A percentile compares a stretch with the other conserved stretches of the same genome.
Evolutionary conservation across 2,797 vertebrate genomes (phyloP).

Genomic region (Natrix natrix): DNA sequence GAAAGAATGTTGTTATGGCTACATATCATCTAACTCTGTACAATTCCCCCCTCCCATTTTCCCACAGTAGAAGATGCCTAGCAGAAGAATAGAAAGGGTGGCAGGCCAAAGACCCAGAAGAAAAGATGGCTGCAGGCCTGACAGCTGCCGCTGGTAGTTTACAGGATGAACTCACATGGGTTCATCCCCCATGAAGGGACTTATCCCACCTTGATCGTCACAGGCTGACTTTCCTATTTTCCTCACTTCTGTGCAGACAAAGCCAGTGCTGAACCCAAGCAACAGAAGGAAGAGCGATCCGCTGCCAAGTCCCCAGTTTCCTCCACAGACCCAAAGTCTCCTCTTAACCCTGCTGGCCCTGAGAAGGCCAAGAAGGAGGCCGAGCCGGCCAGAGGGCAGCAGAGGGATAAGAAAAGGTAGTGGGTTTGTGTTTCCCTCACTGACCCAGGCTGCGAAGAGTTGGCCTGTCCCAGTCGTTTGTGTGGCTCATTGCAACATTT

Average conservation of each 20-base stretch:
- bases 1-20: too few relatives aligned
- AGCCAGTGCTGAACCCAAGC: slow-evolving; percentile 70
- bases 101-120: too few relatives aligned
- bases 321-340: slow-evolving; percentile 56
- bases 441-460: not conserved
- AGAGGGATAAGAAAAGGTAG: slow-evolving; percentile 73
- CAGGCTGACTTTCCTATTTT: slow-evolving; percentile 11
- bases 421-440: not conserved
- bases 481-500: not conserved
- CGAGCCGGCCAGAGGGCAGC: slow-evolving; percentile 62
- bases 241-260: slow-evolving; percentile 38
- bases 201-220: rapidly evolving
- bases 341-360: slow-evolving; percentile 22
- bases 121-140: too few relatives aligned
- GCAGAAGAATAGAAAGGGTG: too few relatives aligned
- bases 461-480: not conserved
- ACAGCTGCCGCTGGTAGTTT: too few relatives aligned
- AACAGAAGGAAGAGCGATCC: slow-evolving; percentile 78
- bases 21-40: too few relatives aligned
- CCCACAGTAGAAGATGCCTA: too few relatives aligned
- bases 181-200: not conserved
- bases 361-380: slow-evolving; percentile 66
- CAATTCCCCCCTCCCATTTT: too few relatives aligned
- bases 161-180: not conserved
- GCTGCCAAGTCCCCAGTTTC: slow-evolving; percentile 51